Evolutionary conservation across 1,140 invertebrate genomes (phyloP), one percentile per base, ranked within the genome.

Genomic region (Dinoponera quadriceps): DNA sequence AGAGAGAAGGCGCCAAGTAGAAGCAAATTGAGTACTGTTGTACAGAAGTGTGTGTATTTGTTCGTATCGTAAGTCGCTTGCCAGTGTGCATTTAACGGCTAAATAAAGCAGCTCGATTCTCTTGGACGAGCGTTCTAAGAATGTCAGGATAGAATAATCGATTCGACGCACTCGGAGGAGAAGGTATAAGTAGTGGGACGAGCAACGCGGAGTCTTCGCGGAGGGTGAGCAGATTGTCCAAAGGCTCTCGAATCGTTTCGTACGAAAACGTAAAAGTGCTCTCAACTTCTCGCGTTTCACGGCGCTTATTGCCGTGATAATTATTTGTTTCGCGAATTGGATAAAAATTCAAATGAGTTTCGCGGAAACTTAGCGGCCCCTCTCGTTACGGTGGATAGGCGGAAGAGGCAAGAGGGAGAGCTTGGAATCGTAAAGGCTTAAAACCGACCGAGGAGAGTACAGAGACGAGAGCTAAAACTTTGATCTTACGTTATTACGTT

Each of bases 331-430:
- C 90, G 86, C 90, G 91, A 85, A 92, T 92, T 90, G 88, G 91
- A 92, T 92, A 91, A 91, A 93, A 93, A 93, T 93, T 93, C 90
- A 92, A 94, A 93, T 92, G 89, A 93, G 91, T 92, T 92, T 85
- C 74, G 57, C 72, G 57, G 63, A 90, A 89, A 92, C 87, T 92
- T 90, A 87, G 75, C 82, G 84, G 72, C 29, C 29, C 29, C 20
- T 33, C 33, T 69, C 62, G 63, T 86, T 88, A 80, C 51, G 33
- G n/a, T 87, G 75, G 78, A 87, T 88, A 86, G 82, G 78, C 33
- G 75, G 16, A 69, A 54, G 20, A 27, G 16, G 54, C 49, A 33
- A 49, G 27, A 51, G 44, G 18, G 55, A 7, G 74, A 57, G 51
- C 49, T 44, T 27, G 54, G n/a, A 73, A 75, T 80, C 51, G 59